Percentiles rank a stretch among this genome's conserved stretches.
Evolutionary conservation across 2,113 vertebrate species (phyloP).

Genomic region (Lagopus leucura): DNA sequence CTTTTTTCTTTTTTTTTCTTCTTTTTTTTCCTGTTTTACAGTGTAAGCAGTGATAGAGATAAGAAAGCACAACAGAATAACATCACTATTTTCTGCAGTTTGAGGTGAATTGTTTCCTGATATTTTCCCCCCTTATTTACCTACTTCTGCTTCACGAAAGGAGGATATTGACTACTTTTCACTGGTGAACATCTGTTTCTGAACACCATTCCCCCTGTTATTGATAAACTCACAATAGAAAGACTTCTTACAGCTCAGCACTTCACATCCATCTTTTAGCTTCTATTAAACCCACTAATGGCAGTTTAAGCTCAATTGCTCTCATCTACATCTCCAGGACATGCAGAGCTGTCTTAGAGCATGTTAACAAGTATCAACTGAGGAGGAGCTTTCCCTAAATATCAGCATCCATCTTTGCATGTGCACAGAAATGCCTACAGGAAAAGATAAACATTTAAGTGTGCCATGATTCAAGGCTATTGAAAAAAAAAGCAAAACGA

Average conservation of each 20-base stretch:
- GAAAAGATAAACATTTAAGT: rapidly evolving
- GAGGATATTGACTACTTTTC: background rate
- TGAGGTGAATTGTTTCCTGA: background rate
- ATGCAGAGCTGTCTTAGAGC: background rate
- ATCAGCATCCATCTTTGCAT: background rate
- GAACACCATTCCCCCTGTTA: background rate
- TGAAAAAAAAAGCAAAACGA: background rate
- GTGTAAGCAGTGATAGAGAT: background rate
- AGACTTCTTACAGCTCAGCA: background rate
- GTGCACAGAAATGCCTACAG: background rate
- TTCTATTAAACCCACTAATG: background rate
- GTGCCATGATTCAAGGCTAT: background rate
- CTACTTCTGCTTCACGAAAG: background rate
- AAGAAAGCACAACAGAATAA: background rate
- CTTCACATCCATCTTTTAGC: background rate
- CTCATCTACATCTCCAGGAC: background rate
- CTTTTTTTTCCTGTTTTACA: background rate
- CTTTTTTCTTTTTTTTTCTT: background rate
- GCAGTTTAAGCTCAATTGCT: background rate
- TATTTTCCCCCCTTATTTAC: background rate
- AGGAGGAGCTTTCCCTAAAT: background rate
- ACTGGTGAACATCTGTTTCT: background rate
- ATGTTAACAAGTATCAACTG: background rate
- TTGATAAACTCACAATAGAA: background rate
- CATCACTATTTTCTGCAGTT: background rate